phyloP scores from a whole-genome alignment of 92 coral and sea anemone species.

The Porites rus region DNA sequence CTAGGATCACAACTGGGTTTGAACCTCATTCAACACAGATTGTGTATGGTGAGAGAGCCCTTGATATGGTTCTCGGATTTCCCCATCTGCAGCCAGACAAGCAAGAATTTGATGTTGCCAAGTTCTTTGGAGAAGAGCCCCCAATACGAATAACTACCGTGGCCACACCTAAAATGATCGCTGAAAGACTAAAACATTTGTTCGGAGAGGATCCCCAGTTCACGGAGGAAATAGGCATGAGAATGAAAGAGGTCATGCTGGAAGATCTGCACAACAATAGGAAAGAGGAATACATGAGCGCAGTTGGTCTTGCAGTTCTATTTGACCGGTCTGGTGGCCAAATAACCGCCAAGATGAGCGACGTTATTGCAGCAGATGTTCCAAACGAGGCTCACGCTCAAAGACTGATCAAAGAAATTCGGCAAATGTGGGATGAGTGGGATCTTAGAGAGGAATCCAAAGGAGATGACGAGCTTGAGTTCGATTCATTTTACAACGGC shows the following conservation, averaged over 20 bases:
- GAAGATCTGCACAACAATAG: constrained; percentile 72
- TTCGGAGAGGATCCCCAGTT: constrained; percentile 76
- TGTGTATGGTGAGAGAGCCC: constrained; percentile 54
- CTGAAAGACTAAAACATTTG: constrained; percentile 52
- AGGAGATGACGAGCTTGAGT: constrained; percentile 57
- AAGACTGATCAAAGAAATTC: constrained; percentile 48
- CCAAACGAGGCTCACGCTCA: constrained; percentile 35
- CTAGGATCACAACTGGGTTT: constrained; percentile 50
- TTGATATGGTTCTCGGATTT: constrained; percentile 47
- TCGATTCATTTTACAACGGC: constrained; percentile 71
- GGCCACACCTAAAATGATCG: constrained; percentile 43
- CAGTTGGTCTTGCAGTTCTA: constrained; percentile 66
- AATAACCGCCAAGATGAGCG: constrained; percentile 64
- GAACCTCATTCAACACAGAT: constrained; percentile 41
- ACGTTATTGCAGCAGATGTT: constrained; percentile 51
- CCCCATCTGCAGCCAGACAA: neutral
- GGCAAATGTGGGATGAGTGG: constrained; percentile 70
- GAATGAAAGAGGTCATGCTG: constrained; percentile 75
- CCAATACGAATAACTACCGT: constrained; percentile 48
- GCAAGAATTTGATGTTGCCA: constrained; percentile 47
- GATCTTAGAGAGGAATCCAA: constrained; percentile 55
- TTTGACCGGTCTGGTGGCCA: constrained; percentile 84
- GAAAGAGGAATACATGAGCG: constrained; percentile 85
- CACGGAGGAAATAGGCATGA: constrained; percentile 64
- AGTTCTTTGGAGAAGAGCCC: constrained; percentile 54